phyloP scores from a whole-genome alignment of 64 coral and sea anemone genomes.

The Anthopleura sola region DNA sequence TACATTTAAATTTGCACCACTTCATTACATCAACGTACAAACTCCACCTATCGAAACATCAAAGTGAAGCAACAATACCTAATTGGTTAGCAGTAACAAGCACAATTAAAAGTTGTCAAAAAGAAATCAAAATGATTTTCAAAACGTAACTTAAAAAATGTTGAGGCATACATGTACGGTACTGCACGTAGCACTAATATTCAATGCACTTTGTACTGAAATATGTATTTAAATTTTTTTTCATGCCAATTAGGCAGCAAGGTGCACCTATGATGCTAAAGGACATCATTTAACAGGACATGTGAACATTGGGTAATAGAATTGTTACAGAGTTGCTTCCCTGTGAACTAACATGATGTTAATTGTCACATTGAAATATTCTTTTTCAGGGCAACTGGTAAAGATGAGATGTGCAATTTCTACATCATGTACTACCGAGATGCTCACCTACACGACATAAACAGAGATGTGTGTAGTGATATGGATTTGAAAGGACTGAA shows the following conservation, averaged over 20 bases:
- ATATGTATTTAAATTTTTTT: background rate
- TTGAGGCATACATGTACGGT: too few species aligned
- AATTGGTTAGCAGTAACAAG: too few species aligned
- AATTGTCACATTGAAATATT: background rate
- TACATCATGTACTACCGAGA: constrained; percentile 63
- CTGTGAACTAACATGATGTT: background rate
- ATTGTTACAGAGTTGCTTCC: background rate
- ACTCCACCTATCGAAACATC: too few species aligned
- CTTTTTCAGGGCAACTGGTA: constrained; percentile 43
- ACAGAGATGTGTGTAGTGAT: constrained; percentile 21
- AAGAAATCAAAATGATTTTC: too few species aligned
- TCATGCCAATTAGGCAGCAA: constrained; percentile 56
- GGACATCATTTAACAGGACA: constrained; percentile 44
- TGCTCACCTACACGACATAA: constrained; percentile 1
- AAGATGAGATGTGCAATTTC: constrained; percentile 78
- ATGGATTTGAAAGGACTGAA: constrained; percentile 23
- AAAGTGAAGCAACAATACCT: too few species aligned
- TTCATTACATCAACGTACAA: too few species aligned
- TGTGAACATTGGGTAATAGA: constrained; percentile 78
- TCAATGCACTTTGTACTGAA: too few species aligned
- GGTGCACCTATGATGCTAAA: constrained; percentile 80
- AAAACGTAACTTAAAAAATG: too few species aligned
- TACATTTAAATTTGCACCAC: too few species aligned
- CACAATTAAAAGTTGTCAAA: too few species aligned
- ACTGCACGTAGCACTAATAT: background rate